phyloP scores from a whole-genome alignment of 2,797 vertebrate genomes.

The Psittacula echo region DNA sequence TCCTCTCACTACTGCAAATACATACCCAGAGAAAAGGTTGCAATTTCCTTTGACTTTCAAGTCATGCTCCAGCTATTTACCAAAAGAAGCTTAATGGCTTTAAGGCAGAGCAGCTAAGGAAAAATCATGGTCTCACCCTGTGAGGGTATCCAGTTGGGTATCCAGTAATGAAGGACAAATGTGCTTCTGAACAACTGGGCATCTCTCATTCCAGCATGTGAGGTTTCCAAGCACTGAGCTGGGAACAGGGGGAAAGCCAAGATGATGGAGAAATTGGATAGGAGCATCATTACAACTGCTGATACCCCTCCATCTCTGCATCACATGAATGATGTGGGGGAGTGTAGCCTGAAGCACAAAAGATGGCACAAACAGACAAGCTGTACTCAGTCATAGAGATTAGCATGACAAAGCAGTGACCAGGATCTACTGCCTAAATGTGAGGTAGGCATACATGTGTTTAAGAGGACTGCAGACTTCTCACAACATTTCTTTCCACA shows the following conservation, averaged over 20 bases:
- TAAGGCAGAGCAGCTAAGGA: neutral
- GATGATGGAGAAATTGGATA: neutral
- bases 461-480: neutral
- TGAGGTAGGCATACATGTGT: rapidly evolving
- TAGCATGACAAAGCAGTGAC: rapidly evolving
- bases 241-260: neutral
- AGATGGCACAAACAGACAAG: neutral
- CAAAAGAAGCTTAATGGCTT: neutral
- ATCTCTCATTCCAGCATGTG: neutral
- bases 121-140: neutral
- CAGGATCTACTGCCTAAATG: neutral
- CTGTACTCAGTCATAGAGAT: neutral
- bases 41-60: neutral
- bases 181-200: neutral
- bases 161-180: neutral
- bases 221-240: neutral
- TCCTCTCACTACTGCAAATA: neutral
- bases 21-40: neutral
- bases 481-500: neutral
- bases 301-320: neutral
- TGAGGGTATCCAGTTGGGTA: neutral
- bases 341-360: neutral
- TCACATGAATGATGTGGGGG: neutral
- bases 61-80: neutral
- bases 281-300: neutral